A percentile compares a stretch with the other conserved stretches of the same genome.
Evolutionary conservation across 1,140 invertebrate genomes (phyloP).

Genomic region (Habropoda laboriosa): DNA sequence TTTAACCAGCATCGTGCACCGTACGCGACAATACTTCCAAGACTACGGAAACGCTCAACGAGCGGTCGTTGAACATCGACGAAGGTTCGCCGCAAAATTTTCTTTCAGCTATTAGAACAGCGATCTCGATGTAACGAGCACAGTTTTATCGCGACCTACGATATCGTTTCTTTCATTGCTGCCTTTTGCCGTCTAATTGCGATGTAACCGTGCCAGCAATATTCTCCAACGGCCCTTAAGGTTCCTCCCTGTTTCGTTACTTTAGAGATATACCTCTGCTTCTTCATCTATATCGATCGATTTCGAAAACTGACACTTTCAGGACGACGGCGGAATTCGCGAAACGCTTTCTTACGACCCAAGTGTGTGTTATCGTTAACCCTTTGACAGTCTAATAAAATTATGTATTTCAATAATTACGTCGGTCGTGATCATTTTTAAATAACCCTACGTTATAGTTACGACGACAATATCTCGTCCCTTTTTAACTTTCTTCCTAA

Average conservation of each 20-base stretch:
- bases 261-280: background rate
- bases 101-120: constrained; percentile 20
- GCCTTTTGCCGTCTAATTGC: constrained; percentile 28
- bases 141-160: constrained; percentile 32
- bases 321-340: no score
- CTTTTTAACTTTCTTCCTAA: no score
- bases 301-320: background rate
- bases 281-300: background rate
- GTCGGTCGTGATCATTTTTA: no score
- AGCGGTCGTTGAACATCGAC: background rate
- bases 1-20: background rate
- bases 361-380: no score
- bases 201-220: constrained; percentile 23
- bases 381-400: no score
- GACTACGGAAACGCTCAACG: background rate
- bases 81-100: constrained; percentile 12
- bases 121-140: constrained; percentile 38
- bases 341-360: no score
- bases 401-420: no score
- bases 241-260: background rate
- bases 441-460: no score
- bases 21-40: background rate
- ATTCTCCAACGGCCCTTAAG: constrained; percentile 12
- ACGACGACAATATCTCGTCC: no score
- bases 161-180: constrained; percentile 31